These are phyloP conservation scores for Neoseiulus cucumeris DNA, from an alignment of 1,140 invertebrate genomes.

Conservation along the genomic window DNA sequence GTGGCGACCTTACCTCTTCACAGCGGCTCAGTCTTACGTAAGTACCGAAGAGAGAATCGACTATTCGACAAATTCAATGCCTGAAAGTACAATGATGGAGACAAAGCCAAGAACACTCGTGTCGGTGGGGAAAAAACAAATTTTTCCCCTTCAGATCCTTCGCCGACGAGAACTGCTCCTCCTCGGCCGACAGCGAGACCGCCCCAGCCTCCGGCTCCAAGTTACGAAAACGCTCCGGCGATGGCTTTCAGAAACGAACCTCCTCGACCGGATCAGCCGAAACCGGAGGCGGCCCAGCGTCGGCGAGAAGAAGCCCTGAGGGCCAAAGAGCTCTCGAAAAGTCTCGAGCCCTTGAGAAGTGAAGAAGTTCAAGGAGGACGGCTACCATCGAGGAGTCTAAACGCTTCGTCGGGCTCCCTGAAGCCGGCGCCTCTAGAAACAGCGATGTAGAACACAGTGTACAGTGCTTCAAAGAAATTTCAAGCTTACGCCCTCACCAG, in stretches of 20 bases:
- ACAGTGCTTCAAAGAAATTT: too few species aligned
- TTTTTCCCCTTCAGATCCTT: background rate
- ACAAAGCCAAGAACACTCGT: too few species aligned
- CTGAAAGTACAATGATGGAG: background rate
- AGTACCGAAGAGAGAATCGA: background rate
- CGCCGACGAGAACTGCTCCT: background rate
- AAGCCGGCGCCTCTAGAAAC: conserved; percentile 2
- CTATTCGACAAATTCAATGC: background rate
- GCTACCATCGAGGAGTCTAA: background rate
- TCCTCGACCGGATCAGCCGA: conserved; percentile 1
- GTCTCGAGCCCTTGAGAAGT: background rate
- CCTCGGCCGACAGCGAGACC: background rate
- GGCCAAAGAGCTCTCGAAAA: background rate
- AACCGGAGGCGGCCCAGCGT: background rate
- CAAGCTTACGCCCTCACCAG: too few species aligned
- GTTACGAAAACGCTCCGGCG: background rate
- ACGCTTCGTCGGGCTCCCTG: background rate
- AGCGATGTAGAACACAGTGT: background rate
- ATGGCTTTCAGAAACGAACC: background rate
- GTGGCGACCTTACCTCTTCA: background rate
- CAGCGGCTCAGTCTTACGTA: background rate
- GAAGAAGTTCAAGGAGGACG: conserved; percentile 4
- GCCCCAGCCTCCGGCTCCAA: background rate
- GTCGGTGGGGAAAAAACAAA: too few species aligned
- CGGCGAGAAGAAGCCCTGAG: too few species aligned